Conservation (phyloP, 2,888 invertebrate genomes). For the Oligia fasciuncula region DNA sequence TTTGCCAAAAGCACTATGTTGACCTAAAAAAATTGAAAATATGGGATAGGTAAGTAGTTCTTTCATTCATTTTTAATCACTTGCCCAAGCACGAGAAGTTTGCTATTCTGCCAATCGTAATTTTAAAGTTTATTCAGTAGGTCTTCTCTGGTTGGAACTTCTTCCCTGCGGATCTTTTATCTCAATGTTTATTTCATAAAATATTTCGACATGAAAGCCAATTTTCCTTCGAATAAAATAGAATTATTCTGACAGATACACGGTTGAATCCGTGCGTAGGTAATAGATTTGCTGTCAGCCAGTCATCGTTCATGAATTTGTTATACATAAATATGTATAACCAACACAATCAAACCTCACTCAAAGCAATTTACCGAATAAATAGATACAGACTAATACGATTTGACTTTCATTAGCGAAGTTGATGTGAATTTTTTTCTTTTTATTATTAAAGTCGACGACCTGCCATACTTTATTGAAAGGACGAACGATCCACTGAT, state of each 20-base stretch:
- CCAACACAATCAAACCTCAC: constrained; percentile 26
- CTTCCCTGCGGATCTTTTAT: background rate
- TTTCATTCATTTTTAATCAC: background rate
- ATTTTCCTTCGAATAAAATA: constrained; percentile 2
- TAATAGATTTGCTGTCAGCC: constrained; percentile 21
- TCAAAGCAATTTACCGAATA: constrained; percentile 49
- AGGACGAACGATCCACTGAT: constrained; percentile 10
- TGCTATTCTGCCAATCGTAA: background rate
- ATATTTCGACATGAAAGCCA: background rate
- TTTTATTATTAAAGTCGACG: constrained; percentile 49
- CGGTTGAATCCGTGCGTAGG: constrained; percentile 2
- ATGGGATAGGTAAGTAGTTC: background rate
- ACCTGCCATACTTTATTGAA: constrained; percentile 27
- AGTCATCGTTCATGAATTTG: constrained; percentile 45
- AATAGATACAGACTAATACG: constrained; percentile 46
- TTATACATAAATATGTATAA: constrained; percentile 3
- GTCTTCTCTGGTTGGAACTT: background rate
- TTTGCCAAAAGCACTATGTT: background rate
- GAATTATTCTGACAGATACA: constrained; percentile 2
- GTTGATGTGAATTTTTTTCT: constrained; percentile 33
- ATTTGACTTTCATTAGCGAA: constrained; percentile 50
- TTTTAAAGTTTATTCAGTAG: background rate
- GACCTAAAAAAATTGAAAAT: background rate
- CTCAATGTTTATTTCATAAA: background rate
- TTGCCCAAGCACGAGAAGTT: background rate